Evolutionary conservation across 2,797 vertebrate genomes (phyloP), one percentile per base, ranked within the genome.

Genomic region (Pteropus rufus): DNA sequence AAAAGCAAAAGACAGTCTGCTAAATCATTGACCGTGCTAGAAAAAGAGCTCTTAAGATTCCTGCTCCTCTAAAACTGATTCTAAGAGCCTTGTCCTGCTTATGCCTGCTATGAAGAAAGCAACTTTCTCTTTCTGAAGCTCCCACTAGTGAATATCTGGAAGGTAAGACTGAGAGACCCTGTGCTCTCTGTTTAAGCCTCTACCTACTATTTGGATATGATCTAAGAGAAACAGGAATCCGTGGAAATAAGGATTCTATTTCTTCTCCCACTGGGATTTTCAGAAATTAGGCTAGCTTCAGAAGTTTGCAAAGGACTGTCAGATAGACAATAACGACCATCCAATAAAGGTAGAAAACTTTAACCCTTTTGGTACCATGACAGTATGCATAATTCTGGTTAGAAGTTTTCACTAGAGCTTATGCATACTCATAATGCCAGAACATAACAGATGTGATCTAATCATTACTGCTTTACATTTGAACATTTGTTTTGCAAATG

Each of bases 211-310:
- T 95, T 29, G 88, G 82, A 8, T 75, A 96, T 83, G 72, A 96
- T 56, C 52, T 65, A 83, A 93, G 24, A 26, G 46, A 89, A 96
- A 94, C 6, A 92, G 49, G 56, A 95, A 92, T 70, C 29, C 1
- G 11, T 70, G 75, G 52, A 93, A 82, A 46, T 54, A 82, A 95
- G n/a, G 56, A 93, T 82, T 79, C n/a, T 89, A 46, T 88, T 93
- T 97, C 56, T 96, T 83, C 36, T 54, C 80, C 60, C 39, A 89
- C 26, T 83, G n/a, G 44, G 31, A 52, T 82, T 91, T 95, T 94
- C 24, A 89, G 36, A 92, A 94, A 90, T 91, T 73, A 72, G 60
- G 29, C 18, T 80, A 97, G 89, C 54, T 95, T 82, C 49, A 89
- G 29, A 93, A 88, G 52, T 82, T 76, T 93, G 60, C 56, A 93